A percentile compares a stretch with the other conserved stretches of the same genome.
Evolutionary conservation across 1,140 invertebrate species (phyloP).

Genomic region (Drosophila paulistorum): DNA sequence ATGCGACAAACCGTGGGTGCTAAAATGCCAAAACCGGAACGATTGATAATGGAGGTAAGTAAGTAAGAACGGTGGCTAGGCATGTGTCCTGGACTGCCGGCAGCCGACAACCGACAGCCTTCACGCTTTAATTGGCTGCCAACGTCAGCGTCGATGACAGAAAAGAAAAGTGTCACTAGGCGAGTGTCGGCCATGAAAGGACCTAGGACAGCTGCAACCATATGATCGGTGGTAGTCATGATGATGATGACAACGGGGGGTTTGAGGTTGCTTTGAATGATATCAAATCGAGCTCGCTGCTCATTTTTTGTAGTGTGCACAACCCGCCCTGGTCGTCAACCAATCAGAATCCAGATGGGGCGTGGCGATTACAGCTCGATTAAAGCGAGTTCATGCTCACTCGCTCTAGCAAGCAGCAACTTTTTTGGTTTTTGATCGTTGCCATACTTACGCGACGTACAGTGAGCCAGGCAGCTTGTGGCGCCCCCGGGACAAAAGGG

Average conservation of each 20-base stretch:
- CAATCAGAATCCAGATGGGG: constrained; percentile 61
- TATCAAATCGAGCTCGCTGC: constrained; percentile 12
- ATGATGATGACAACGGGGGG: constrained; percentile 47
- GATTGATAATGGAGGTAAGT: constrained; percentile 66
- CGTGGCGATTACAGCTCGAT: constrained; percentile 58
- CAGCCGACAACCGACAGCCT: constrained; percentile 56
- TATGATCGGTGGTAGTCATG: constrained; percentile 15
- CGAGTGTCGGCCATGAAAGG: constrained; percentile 53
- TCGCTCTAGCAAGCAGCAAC: constrained; percentile 30
- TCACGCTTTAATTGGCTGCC: constrained; percentile 82
- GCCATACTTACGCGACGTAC: constrained; percentile 55
- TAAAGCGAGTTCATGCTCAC: constrained; percentile 47
- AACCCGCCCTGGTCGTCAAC: constrained; percentile 48
- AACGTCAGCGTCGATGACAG: constrained; percentile 62
- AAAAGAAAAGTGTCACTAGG: constrained; percentile 63
- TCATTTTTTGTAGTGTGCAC: not conserved
- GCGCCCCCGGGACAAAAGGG: constrained; percentile 62
- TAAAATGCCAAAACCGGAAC: constrained; percentile 74
- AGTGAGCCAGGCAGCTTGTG: constrained; percentile 31
- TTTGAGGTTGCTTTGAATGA: constrained; percentile 30
- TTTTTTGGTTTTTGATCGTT: constrained; percentile 65
- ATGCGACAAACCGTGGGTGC: constrained; percentile 61
- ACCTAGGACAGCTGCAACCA: constrained; percentile 56
- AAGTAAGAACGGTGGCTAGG: constrained; percentile 46
- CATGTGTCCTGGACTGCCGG: constrained; percentile 58